Percentiles rank a stretch among this genome's conserved stretches.
Evolutionary conservation across 2,797 vertebrate genomes (phyloP).

Genomic region (Falco peregrinus): DNA sequence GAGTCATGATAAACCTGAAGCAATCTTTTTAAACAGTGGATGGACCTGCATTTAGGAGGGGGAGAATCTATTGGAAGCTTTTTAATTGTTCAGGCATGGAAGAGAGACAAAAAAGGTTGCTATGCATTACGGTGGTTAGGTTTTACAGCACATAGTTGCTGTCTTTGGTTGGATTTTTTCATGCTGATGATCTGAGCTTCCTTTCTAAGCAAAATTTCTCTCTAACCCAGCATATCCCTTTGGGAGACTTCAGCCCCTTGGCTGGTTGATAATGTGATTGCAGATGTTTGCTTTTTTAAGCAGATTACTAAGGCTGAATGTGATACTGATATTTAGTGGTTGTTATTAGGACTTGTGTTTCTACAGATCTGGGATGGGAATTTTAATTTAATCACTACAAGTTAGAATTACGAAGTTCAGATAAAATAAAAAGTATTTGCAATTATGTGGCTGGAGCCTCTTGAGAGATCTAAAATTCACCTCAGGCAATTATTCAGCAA

Average conservation of each 20-base stretch:
- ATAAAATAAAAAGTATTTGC: conserved; percentile 1
- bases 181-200: neutral
- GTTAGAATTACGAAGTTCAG: neutral
- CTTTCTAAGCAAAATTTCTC: conserved; percentile 3
- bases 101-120: neutral
- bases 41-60: neutral
- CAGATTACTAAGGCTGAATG: neutral
- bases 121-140: neutral
- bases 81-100: neutral
- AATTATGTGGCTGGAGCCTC: conserved; percentile 26
- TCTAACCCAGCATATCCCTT: neutral
- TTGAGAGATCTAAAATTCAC: neutral
- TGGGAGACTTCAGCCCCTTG: neutral
- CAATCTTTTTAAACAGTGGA: neutral
- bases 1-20: neutral
- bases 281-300: conserved; percentile 14
- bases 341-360: neutral
- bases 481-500: neutral
- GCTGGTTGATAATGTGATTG: neutral
- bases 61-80: neutral
- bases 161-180: neutral
- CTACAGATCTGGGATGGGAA: neutral
- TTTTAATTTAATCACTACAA: conserved; percentile 22
- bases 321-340: neutral
- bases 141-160: neutral